A percentile compares a stretch with the other conserved stretches of the same genome.
Evolutionary conservation across 2,797 vertebrate genomes (phyloP).

Genomic region (Arnoldichthys spilopterus): DNA sequence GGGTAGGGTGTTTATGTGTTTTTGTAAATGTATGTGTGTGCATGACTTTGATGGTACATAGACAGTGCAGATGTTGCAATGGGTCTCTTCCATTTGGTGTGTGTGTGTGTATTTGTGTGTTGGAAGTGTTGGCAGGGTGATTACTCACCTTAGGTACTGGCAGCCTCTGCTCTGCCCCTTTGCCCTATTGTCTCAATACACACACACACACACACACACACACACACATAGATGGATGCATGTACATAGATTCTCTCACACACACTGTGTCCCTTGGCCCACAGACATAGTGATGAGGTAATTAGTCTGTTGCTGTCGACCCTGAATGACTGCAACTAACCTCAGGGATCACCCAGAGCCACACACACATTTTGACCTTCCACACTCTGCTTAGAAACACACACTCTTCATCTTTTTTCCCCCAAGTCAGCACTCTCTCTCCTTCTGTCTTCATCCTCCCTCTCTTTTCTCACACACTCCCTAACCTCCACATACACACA

Average conservation of each 20-base stretch:
- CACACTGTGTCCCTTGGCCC: not conserved
- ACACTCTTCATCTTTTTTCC: slow-evolving; percentile 63
- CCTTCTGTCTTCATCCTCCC: slow-evolving; percentile 29
- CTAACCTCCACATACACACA: slow-evolving; percentile 1
- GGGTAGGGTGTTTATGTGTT: too few species aligned
- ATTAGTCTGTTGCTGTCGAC: slow-evolving; percentile 45
- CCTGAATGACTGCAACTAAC: slow-evolving; percentile 45
- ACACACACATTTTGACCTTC: slow-evolving; percentile 62
- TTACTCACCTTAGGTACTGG: slow-evolving; percentile 30
- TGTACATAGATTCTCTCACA: slow-evolving; percentile 2
- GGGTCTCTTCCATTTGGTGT: not conserved
- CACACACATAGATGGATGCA: slow-evolving; percentile 10
- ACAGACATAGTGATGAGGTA: not conserved
- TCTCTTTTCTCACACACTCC: slow-evolving; percentile 24
- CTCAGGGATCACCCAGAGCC: slow-evolving; percentile 15
- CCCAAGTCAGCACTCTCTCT: slow-evolving; percentile 67
- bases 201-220: slow-evolving; percentile 29
- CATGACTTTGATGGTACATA: not conserved
- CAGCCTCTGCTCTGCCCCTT: slow-evolving; percentile 39
- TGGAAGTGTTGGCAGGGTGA: slow-evolving; percentile 34
- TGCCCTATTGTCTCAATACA: slow-evolving; percentile 19
- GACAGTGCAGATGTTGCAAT: not conserved
- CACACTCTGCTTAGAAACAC: slow-evolving; percentile 59
- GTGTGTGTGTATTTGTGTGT: slow-evolving; percentile 19
- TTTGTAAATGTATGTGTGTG: not conserved